Base-by-base conservation (phyloP, 2,888 invertebrate species). In the Limenitis camilla region DNA sequence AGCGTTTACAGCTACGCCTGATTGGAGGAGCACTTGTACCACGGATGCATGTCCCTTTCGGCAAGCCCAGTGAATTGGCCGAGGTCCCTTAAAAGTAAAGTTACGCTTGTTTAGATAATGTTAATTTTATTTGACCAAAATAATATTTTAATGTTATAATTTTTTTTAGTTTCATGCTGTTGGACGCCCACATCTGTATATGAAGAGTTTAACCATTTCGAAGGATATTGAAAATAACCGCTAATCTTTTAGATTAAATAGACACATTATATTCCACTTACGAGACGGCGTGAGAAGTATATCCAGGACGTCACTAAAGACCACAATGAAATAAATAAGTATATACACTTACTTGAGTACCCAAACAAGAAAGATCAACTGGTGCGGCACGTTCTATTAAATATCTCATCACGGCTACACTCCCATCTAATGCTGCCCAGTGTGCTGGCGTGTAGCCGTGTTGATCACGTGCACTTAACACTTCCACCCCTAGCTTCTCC, bases 1-100 rank as follows among this genome's bases (percentile, higher is more conserved):
- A 2, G 94, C 93, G 72, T 97, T 96, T 0, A 97, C 95, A 4
- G 94, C 93, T 0, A 97, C 96, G 5, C 96, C 96, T 0, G 94
- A 93, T 84, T 95, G 90, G 35, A 92, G 71, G 19, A 92, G 72
- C 0, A 91, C 89, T 82, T 97, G 96, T 5, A 96, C 96, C 11
- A 96, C 92, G 0, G 95, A 94, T 0, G 96, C 93, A 71, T 97
- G 96, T 0, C 97, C 97, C 75, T 97, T 96, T 36, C 96, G 90
- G 70, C 96, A 96, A 0, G 97, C 96, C 97, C 97, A 97, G 73
- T 97, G 97, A 59, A 97, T 95, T 1, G 97, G 97, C 29, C 94
- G 89, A 0, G 96, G 96, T 1, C 96, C 96, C 84, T 86, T 57
- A 41, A 52, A 53, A 27, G 30, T 4, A 7, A 19, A 29, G 6